Percentiles rank a stretch among this genome's conserved stretches.
phyloP scores from a whole-genome alignment of 2,888 invertebrate genomes.

The Sinelater perroti region DNA sequence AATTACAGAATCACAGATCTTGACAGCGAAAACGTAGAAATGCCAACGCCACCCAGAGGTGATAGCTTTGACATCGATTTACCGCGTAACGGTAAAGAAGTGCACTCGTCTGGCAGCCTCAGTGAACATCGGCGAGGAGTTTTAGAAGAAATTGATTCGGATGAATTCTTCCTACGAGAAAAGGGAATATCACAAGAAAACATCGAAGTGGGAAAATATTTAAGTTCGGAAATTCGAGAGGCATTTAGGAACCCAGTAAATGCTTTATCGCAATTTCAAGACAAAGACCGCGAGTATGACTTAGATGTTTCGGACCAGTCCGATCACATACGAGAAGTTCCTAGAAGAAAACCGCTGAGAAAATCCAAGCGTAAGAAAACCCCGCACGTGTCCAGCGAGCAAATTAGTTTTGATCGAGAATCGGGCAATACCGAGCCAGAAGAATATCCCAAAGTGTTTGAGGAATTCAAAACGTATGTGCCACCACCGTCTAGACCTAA shows the following conservation, averaged over 20 bases:
- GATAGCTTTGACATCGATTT: constrained; percentile 55
- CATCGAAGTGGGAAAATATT: constrained; percentile 79
- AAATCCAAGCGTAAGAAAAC: constrained; percentile 60
- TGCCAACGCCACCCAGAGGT: constrained; percentile 56
- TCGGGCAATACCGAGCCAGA: constrained; percentile 50
- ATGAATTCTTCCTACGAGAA: constrained; percentile 86
- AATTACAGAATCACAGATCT: constrained; percentile 49
- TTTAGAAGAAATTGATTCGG: constrained; percentile 86
- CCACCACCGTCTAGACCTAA: constrained; percentile 62
- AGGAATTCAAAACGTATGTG: constrained; percentile 63
- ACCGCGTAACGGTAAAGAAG: constrained; percentile 60
- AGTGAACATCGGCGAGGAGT: constrained; percentile 69
- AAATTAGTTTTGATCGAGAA: constrained; percentile 52
- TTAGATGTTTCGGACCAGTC: constrained; percentile 51
- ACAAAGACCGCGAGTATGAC: constrained; percentile 46
- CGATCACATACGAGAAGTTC: constrained; percentile 59
- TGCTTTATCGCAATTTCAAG: constrained; percentile 68
- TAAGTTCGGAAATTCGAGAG: constrained; percentile 82
- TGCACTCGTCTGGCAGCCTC: constrained; percentile 69
- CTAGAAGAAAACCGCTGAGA: constrained; percentile 63
- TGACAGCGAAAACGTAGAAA: constrained; percentile 40
- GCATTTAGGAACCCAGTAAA: constrained; percentile 76
- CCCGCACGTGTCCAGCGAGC: constrained; percentile 57
- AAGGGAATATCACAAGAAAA: constrained; percentile 85
- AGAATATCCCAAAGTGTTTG: constrained; percentile 46